Conservation (phyloP, 2,113 vertebrate genomes). For the Cyanocitta stelleri region DNA sequence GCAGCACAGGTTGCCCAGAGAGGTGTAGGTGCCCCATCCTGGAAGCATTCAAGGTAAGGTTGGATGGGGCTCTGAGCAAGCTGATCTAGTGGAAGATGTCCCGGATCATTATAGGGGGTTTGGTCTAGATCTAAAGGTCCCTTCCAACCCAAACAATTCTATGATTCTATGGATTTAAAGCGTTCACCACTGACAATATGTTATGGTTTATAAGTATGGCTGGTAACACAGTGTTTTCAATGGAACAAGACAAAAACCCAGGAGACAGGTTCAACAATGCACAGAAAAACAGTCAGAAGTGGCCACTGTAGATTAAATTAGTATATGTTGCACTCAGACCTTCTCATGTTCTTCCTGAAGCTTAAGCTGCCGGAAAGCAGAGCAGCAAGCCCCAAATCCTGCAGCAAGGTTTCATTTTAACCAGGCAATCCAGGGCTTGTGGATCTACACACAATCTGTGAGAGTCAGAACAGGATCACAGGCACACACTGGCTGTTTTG, state of each 20-base stretch:
- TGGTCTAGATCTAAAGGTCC: background rate
- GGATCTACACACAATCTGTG: fast-evolving
- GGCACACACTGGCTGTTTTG: background rate
- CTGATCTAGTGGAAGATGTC: background rate
- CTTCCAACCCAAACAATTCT: background rate
- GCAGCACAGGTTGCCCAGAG: background rate
- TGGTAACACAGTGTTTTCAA: background rate
- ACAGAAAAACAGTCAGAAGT: background rate
- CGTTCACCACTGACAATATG: background rate
- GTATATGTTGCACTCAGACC: background rate
- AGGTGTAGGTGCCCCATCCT: background rate
- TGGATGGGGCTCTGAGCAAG: background rate
- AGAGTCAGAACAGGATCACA: background rate
- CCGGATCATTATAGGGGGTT: fast-evolving
- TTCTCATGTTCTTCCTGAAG: background rate
- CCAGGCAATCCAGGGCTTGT: fast-evolving
- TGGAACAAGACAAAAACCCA: background rate
- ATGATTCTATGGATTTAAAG: background rate
- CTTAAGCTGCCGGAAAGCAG: background rate
- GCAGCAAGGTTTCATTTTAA: fast-evolving
- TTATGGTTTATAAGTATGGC: background rate
- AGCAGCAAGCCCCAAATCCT: background rate
- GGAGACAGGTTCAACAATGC: background rate
- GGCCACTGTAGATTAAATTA: background rate
- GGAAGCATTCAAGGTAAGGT: background rate